These are phyloP conservation scores for Apis laboriosa DNA, from an alignment of 1,140 invertebrate genomes.

Conservation along the genomic window DNA sequence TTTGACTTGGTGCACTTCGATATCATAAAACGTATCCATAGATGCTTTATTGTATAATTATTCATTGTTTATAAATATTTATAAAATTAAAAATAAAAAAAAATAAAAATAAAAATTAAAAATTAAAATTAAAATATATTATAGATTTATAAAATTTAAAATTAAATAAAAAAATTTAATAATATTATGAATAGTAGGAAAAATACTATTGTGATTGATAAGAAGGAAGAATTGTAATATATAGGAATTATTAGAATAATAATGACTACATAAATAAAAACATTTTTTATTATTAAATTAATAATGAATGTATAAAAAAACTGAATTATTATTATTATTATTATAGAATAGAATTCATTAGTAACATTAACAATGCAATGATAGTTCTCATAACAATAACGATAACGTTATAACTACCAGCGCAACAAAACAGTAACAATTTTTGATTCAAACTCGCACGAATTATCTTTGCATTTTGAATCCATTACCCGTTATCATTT, in stretches of 20 bases:
- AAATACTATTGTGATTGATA: background rate
- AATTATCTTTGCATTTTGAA: conserved; percentile 1
- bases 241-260: background rate
- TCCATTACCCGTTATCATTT: conserved; percentile 4
- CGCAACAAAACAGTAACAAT: background rate
- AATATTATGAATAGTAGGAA: background rate
- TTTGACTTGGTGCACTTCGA: no score
- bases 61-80: background rate
- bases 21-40: conserved; percentile 1
- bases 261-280: background rate
- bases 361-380: no score
- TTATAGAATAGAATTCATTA: no score
- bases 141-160: background rate
- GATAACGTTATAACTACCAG: background rate
- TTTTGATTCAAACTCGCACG: background rate
- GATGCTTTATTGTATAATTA: no score
- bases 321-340: no score
- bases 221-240: background rate
- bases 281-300: no score
- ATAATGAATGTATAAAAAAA: no score
- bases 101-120: no score
- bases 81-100: no score
- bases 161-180: no score
- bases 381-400: no score
- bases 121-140: no score